A percentile compares a stretch with the other conserved stretches of the same genome.
Conservation (phyloP, 2,888 invertebrate genomes). For the Philaethria dido region DNA sequence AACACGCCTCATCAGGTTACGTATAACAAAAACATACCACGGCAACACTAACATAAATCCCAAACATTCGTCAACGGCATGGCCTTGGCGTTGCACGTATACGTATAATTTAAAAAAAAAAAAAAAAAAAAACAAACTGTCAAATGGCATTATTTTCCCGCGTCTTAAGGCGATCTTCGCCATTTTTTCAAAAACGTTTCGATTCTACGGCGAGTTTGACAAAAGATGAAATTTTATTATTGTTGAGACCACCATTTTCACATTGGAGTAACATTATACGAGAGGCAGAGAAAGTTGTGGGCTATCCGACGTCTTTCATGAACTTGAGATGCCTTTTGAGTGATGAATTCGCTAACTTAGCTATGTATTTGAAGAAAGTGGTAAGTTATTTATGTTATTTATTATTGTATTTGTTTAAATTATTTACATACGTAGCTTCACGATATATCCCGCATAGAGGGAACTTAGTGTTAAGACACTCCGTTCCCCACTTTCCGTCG, state of each 20-base stretch:
- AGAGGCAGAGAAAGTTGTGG: constrained; percentile 81
- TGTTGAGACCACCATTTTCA: constrained; percentile 73
- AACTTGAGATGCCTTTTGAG: constrained; percentile 83
- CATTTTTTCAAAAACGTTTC: constrained; percentile 70
- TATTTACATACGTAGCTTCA: not conserved
- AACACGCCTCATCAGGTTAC: not conserved
- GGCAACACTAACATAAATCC: constrained; percentile 40
- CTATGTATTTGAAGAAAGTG: constrained; percentile 78
- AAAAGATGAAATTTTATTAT: constrained; percentile 74
- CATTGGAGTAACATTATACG: constrained; percentile 78
- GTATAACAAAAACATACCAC: constrained; percentile 32
- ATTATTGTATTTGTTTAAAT: too few species aligned
- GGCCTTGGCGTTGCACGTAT: constrained; percentile 33
- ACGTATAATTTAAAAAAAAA: too few species aligned
- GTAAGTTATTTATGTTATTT: constrained; percentile 57
- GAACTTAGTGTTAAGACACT: too few species aligned
- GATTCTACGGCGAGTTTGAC: constrained; percentile 77
- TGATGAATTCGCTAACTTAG: constrained; percentile 85
- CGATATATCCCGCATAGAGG: too few species aligned
- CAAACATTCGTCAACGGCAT: constrained; percentile 37
- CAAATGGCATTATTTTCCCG: constrained; percentile 72
- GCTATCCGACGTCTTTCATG: constrained; percentile 85
- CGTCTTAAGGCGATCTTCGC: constrained; percentile 65
- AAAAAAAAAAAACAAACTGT: constrained; percentile 24
- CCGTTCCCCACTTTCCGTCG: too few species aligned